Conservation (phyloP, 2,888 invertebrate species). For the Cataglyphis albicans region DNA sequence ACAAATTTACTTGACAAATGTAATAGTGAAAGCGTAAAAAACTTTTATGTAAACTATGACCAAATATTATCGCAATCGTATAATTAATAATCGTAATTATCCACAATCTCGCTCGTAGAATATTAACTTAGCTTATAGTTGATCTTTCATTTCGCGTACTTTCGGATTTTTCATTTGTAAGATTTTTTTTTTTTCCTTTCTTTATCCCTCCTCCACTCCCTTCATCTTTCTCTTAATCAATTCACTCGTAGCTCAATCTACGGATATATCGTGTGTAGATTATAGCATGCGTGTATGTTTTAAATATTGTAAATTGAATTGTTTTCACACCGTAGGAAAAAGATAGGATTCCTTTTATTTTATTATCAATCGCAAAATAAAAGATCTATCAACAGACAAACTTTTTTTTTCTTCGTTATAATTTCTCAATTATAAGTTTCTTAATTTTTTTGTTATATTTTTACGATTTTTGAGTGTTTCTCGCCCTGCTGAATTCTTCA, state of each 20-base stretch:
- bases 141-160: constrained; percentile 32
- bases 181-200: constrained; percentile 55
- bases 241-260: constrained; percentile 63
- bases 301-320: constrained; percentile 77
- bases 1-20: constrained; percentile 28
- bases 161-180: constrained; percentile 61
- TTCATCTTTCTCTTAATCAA: constrained; percentile 63
- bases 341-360: constrained; percentile 67
- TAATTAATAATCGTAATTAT: constrained; percentile 28
- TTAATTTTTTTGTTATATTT: constrained; percentile 59
- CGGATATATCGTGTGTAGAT: constrained; percentile 69
- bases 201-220: constrained; percentile 27
- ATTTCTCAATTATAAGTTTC: constrained; percentile 45
- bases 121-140: constrained; percentile 12
- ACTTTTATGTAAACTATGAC: constrained; percentile 43
- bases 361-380: constrained; percentile 71
- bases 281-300: constrained; percentile 79
- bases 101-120: constrained; percentile 10
- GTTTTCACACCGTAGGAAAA: constrained; percentile 69
- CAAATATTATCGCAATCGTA: constrained; percentile 40
- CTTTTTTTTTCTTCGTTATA: constrained; percentile 57
- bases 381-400: constrained; percentile 30
- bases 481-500: constrained; percentile 64
- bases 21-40: constrained; percentile 22
- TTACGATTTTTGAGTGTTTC: constrained; percentile 69